Conservation (phyloP, 2,113 vertebrate species). For the Corythaixoides concolor region DNA sequence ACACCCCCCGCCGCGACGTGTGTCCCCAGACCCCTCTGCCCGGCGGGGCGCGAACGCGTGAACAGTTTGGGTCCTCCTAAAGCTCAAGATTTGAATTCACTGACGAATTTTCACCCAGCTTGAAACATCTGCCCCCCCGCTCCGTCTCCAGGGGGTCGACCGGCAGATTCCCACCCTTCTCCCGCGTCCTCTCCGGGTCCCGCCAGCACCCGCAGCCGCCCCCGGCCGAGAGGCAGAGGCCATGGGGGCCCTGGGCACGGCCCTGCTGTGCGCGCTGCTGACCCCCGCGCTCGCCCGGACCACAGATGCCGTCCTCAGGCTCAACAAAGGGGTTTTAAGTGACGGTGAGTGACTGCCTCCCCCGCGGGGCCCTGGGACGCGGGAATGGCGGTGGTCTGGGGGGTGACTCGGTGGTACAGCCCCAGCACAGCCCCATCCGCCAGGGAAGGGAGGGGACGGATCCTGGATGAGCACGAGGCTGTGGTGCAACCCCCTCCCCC, state of each 20-base stretch:
- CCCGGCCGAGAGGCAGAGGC: too few species aligned
- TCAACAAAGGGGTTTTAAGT: slow-evolving; percentile 21
- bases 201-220: not conserved
- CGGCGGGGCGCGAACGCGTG: rapidly evolving
- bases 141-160: not conserved
- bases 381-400: rapidly evolving
- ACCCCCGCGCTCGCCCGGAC: not conserved
- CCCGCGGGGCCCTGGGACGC: rapidly evolving
- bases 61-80: not conserved
- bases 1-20: too few species aligned
- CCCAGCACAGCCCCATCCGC: not conserved
- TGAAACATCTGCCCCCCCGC: rapidly evolving
- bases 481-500: not conserved
- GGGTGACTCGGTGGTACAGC: rapidly evolving
- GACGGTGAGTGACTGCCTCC: slow-evolving; percentile 18
- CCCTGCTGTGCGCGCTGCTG: not conserved
- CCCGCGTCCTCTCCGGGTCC: not conserved
- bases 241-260: not conserved
- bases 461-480: too few species aligned
- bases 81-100: not conserved
- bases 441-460: too few species aligned
- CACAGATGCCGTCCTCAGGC: slow-evolving; percentile 31
- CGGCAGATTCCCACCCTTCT: not conserved
- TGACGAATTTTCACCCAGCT: not conserved
- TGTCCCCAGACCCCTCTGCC: not conserved